Base-by-base conservation (phyloP, 2,797 vertebrate genomes). In the Orestias chungarensis region DNA sequence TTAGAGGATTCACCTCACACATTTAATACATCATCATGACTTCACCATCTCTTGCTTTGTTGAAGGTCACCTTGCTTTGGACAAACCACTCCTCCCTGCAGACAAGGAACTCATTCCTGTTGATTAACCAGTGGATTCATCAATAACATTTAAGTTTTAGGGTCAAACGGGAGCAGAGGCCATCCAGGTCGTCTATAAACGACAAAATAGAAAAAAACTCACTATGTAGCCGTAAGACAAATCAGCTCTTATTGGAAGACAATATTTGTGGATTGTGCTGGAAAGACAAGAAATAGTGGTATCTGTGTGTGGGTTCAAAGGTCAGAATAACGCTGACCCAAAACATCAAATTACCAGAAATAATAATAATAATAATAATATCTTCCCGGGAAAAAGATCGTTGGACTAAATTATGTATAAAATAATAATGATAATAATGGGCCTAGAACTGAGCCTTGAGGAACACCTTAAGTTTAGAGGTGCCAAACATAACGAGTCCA, bases 21-120 rank as follows among this genome's bases (percentile, higher is more conserved):
- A 84, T 44, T 55, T 78, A 82, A 88, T 72, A 76, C 85, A 87
- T 88, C 87, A 76, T 66, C 0, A 66, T 83, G 82, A 84, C 87
- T 83, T 85, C 77, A 76, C 81, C 71, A 70, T 68, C 76, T 64
- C 64, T 25, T 47, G 71, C 81, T 54, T 66, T 31, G 42, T 44
- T 71, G 67, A 83, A 81, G 83, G 89, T 88, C 83, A 87, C 85
- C 81, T 87, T 89, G 68, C 59, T 76, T 44, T 64, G 61, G 64
- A 72, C 61, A 73, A 82, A 81, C 59, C 40, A 40, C 57, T 70
- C 66, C 15, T 82, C 73, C 64, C 67, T 44, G n/a, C 4, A 9
- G 46, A 66, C 27, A 27, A 43, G 66, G 54, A 29, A 2, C n/a
- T 62, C 5, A 46, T 75, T 64, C 17, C 57, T 61, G 57, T 20